phyloP scores from a whole-genome alignment of 2,797 vertebrate genomes.

The Coendou prehensilis region DNA sequence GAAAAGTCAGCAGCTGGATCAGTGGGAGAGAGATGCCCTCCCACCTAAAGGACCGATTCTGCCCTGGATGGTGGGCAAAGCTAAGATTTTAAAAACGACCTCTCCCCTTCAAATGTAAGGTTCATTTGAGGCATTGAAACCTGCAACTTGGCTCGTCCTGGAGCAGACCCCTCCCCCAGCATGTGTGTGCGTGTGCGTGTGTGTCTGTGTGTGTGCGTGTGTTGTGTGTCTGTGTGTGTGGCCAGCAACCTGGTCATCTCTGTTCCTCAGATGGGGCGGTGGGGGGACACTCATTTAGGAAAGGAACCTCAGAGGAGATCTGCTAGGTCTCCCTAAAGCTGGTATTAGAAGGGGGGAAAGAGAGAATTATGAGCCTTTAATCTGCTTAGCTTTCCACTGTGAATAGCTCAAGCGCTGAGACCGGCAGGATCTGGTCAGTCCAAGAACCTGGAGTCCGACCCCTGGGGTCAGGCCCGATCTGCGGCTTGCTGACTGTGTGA shows the following conservation, averaged over 20 bases:
- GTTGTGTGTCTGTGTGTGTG: not conserved
- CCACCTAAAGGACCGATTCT: constrained; percentile 60
- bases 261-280: constrained; percentile 59
- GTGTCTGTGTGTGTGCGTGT: no score
- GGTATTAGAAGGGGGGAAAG: not conserved
- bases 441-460: constrained; percentile 25
- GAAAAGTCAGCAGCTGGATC: not conserved
- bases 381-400: constrained; percentile 65
- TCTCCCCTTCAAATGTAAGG: constrained; percentile 65
- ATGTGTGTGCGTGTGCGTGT: no score
- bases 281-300: constrained; percentile 60
- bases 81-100: constrained; percentile 71
- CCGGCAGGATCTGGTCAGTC: not conserved
- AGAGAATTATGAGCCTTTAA: constrained; percentile 22
- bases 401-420: constrained; percentile 36
- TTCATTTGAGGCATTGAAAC: constrained; percentile 71
- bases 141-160: constrained; percentile 57
- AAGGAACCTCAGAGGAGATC: constrained; percentile 61
- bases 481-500: constrained; percentile 35
- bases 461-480: not conserved
- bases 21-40: not conserved
- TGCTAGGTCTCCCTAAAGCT: constrained; percentile 61
- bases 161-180: not conserved
- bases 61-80: constrained; percentile 3
- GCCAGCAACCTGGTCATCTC: not conserved